Percentiles rank a stretch among this genome's conserved stretches.
These are phyloP conservation scores for Callipepla squamata DNA, from an alignment of 2,113 vertebrate species.

Conservation along the genomic window DNA sequence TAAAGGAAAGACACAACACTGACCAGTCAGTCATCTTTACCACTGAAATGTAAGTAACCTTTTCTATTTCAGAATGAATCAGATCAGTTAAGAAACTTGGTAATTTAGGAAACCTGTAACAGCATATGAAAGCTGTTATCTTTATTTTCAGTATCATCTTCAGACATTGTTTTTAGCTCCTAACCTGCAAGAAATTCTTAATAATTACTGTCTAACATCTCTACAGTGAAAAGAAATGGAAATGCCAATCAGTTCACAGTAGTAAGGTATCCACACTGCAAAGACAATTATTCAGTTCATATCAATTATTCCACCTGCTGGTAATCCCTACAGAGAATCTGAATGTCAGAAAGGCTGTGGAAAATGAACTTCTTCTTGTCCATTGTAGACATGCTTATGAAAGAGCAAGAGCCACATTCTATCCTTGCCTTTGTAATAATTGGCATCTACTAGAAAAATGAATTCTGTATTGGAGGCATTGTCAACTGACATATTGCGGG, in stretches of 20 bases:
- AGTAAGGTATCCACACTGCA: not conserved
- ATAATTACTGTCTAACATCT: not conserved
- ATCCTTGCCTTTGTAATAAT: not conserved
- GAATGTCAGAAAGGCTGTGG: not conserved
- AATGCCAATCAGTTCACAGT: not conserved
- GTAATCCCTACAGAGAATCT: not conserved
- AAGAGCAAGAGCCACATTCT: not conserved
- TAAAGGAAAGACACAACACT: not conserved
- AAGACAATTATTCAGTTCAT: not conserved
- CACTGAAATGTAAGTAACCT: not conserved
- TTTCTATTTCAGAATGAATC: not conserved
- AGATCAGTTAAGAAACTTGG: not conserved
- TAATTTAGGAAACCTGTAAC: not conserved
- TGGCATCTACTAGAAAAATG: not conserved
- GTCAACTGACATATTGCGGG: not conserved
- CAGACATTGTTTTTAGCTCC: not conserved
- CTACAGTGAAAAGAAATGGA: not conserved
- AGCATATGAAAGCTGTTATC: not conserved
- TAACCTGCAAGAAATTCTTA: not conserved
- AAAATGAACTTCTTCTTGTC: constrained; percentile 15
- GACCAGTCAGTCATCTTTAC: not conserved
- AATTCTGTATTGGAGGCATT: not conserved
- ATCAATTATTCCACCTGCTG: not conserved
- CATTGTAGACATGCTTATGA: not conserved
- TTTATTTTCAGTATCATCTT: not conserved